Evolutionary conservation across 1,140 invertebrate species (phyloP).

Genomic region (Caenorhabditis remanei): DNA sequence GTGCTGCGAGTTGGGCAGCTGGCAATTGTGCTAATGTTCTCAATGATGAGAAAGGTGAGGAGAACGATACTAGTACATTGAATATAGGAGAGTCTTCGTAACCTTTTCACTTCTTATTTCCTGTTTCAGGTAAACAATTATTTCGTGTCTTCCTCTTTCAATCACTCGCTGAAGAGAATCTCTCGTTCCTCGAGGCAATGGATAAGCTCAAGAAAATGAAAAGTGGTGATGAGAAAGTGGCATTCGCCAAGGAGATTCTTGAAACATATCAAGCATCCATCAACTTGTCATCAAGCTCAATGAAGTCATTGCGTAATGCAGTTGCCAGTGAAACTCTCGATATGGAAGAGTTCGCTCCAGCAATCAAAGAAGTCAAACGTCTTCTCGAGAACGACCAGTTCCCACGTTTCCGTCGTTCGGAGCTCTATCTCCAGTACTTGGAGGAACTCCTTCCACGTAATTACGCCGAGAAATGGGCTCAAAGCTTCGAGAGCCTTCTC

Average conservation of each 20-base stretch:
- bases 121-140: constrained; percentile 68
- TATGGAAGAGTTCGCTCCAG: constrained; percentile 69
- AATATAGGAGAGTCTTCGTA: not conserved
- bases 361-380: constrained; percentile 73
- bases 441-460: constrained; percentile 69
- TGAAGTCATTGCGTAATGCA: constrained; percentile 71
- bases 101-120: too few relatives aligned
- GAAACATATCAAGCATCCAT: constrained; percentile 70
- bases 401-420: constrained; percentile 74
- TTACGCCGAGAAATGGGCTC: constrained; percentile 75
- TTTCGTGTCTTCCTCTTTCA: constrained; percentile 76
- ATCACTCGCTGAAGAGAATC: constrained; percentile 76
- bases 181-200: constrained; percentile 74
- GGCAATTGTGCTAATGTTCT: constrained; percentile 74
- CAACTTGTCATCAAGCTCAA: constrained; percentile 72
- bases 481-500: constrained; percentile 74
- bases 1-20: constrained; percentile 73
- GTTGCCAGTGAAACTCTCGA: constrained; percentile 67
- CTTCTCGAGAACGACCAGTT: constrained; percentile 76
- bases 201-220: constrained; percentile 76
- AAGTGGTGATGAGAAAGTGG: constrained; percentile 68
- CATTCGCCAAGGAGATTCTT: constrained; percentile 70
- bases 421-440: constrained; percentile 71
- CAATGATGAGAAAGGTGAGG: constrained; percentile 71
- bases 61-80: not conserved